Conservation (phyloP, 1,140 invertebrate genomes). For the Trypoxylus dichotomus region DNA sequence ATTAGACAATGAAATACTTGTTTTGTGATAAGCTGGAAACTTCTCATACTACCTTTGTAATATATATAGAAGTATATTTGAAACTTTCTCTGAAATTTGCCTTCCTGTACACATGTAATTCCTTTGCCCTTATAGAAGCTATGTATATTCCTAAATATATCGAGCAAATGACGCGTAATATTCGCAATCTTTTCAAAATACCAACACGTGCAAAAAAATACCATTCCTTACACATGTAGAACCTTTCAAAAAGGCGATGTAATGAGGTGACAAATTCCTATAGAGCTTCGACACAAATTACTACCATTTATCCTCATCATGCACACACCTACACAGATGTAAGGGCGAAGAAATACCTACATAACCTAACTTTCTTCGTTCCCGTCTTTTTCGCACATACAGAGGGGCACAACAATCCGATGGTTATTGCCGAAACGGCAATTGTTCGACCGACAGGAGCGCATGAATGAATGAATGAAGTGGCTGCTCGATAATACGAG, state of each 20-base stretch:
- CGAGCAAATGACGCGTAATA: too few species aligned
- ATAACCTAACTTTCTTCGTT: background rate
- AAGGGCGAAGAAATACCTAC: background rate
- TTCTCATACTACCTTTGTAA: too few species aligned
- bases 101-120: too few species aligned
- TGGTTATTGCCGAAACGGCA: background rate
- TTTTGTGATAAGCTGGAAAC: too few species aligned
- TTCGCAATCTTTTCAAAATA: too few species aligned
- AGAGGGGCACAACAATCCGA: too few species aligned
- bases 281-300: conserved; percentile 14
- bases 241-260: background rate
- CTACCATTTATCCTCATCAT: conserved; percentile 8
- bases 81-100: too few species aligned
- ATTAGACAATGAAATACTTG: too few species aligned
- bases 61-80: too few species aligned
- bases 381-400: background rate
- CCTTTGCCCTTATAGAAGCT: too few species aligned
- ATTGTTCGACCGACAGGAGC: background rate
- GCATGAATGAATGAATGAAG: background rate
- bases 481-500: background rate
- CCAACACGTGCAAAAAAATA: conserved; percentile 10
- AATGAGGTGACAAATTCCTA: conserved; percentile 20
- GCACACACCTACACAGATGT: background rate
- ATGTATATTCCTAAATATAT: too few species aligned
- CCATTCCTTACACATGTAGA: too few species aligned